Conservation (phyloP, 2,113 vertebrate genomes). For the Laticauda laticaudata region DNA sequence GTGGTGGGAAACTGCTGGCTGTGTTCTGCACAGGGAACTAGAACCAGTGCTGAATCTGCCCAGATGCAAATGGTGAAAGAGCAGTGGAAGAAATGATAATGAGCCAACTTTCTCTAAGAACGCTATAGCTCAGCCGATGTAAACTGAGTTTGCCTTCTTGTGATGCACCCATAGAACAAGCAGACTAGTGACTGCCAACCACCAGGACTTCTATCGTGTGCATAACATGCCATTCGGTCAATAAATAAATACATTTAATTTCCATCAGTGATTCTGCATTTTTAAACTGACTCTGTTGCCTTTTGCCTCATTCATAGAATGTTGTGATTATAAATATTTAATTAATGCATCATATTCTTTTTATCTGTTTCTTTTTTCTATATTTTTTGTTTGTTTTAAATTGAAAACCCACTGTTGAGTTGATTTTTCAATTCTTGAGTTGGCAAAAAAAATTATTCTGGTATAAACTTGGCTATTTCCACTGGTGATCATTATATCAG, state of each 20-base stretch:
- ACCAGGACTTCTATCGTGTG: no score
- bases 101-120: no score
- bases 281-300: constrained; percentile 7
- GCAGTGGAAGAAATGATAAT: no score
- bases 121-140: no score
- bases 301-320: neutral
- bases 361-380: neutral
- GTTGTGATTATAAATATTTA: neutral
- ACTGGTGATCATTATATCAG: neutral
- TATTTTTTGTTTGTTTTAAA: neutral
- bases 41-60: no score
- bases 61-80: no score
- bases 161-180: no score
- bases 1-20: no score
- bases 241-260: neutral
- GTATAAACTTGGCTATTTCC: neutral
- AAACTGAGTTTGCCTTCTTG: no score
- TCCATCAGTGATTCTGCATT: neutral
- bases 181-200: no score
- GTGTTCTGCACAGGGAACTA: no score
- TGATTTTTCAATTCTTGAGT: neutral
- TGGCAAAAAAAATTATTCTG: neutral
- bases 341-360: neutral
- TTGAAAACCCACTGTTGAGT: neutral
- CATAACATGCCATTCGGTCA: no score